These are phyloP conservation scores for Pantherophis vulpinus DNA, from an alignment of 2,797 vertebrate genomes.

Conservation along the genomic window DNA sequence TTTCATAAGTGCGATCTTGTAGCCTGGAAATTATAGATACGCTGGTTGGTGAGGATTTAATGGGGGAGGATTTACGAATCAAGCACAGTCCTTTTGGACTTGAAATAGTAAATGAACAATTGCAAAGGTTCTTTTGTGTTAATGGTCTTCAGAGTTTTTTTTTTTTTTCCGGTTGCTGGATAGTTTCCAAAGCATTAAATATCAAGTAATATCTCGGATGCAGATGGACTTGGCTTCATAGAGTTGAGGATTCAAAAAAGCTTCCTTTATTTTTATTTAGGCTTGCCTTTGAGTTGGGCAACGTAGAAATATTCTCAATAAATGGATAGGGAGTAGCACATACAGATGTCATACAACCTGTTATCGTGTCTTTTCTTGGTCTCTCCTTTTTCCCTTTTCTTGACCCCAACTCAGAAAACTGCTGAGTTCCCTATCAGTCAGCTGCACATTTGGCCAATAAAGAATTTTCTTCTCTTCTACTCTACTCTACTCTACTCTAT, in stretches of 20 bases:
- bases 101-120: not conserved
- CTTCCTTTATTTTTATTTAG: not conserved
- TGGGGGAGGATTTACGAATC: not conserved
- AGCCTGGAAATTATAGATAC: not conserved
- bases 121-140: not conserved
- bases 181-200: not conserved
- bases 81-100: not conserved
- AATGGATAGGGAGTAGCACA: not conserved
- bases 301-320: not conserved
- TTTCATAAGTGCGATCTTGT: not conserved
- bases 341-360: not conserved
- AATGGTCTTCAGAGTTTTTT: not conserved
- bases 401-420: not conserved
- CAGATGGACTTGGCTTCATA: too few relatives aligned
- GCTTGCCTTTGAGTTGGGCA: not conserved
- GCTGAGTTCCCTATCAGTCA: not conserved
- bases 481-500: accelerated
- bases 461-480: too few relatives aligned
- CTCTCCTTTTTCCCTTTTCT: not conserved
- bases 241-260: not conserved
- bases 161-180: not conserved
- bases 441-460: too few relatives aligned
- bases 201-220: too few relatives aligned
- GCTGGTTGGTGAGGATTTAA: not conserved
- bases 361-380: not conserved